A percentile compares a stretch with the other conserved stretches of the same genome.
Conservation (phyloP, 2,797 vertebrate genomes). For the Enteromius radiatus region DNA sequence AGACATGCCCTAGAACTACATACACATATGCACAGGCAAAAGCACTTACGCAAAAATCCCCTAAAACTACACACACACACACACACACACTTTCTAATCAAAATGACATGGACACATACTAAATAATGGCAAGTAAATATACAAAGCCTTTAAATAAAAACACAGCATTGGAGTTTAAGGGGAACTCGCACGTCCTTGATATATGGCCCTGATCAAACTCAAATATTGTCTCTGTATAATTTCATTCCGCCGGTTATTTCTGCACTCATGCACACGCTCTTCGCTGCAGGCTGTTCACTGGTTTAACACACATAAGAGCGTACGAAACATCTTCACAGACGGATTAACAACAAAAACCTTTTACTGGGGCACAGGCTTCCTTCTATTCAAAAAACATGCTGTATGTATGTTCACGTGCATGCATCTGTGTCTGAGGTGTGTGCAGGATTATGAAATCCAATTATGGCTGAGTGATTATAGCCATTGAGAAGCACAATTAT, state of each 20-base stretch:
- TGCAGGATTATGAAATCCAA: conserved; percentile 30
- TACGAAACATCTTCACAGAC: conserved; percentile 33
- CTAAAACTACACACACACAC: conserved; percentile 25
- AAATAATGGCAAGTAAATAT: background rate
- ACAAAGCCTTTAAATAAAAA: conserved; percentile 30
- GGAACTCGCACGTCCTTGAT: background rate
- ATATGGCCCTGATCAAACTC: conserved; percentile 13
- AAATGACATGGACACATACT: conserved; percentile 4
- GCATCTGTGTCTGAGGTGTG: conserved; percentile 32
- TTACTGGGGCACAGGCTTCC: conserved; percentile 14
- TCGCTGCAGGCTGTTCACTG: background rate
- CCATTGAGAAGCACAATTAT: conserved; percentile 39
- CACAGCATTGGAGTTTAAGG: background rate
- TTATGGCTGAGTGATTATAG: conserved; percentile 26
- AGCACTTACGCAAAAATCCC: conserved; percentile 10
- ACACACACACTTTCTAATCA: conserved; percentile 25
- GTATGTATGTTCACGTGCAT: conserved; percentile 4
- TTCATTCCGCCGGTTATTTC: conserved; percentile 17
- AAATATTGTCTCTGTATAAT: conserved; percentile 36
- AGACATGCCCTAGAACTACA: conserved; percentile 8
- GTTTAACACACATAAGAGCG: conserved; percentile 24
- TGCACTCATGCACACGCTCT: background rate
- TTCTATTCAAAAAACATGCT: background rate
- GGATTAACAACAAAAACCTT: conserved; percentile 47
- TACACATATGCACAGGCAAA: background rate